These are phyloP conservation scores for Pogoniulus pusillus DNA, from an alignment of 2,797 vertebrate species.

Conservation along the genomic window DNA sequence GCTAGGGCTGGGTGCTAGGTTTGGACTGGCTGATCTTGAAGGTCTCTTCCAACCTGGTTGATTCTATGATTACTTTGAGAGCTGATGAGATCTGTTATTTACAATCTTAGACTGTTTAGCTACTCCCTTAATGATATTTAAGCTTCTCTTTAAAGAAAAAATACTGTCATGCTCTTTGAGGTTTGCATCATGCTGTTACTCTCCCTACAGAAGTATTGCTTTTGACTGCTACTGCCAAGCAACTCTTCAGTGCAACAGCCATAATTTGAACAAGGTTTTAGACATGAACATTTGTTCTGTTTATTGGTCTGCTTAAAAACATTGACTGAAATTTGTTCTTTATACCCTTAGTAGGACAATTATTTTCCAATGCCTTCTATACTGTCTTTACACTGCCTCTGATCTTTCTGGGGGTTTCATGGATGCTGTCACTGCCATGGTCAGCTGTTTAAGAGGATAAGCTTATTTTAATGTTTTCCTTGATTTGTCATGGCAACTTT, in stretches of 20 bases:
- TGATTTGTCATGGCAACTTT: background rate
- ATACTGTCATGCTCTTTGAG: background rate
- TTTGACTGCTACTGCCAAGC: background rate
- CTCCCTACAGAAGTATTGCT: background rate
- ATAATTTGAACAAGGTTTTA: background rate
- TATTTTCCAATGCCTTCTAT: background rate
- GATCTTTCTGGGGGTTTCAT: background rate
- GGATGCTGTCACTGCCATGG: background rate
- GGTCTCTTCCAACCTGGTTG: too few relatives aligned
- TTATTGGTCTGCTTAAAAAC: background rate
- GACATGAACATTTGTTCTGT: background rate
- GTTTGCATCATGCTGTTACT: background rate
- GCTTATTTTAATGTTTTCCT: background rate
- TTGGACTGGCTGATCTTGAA: too few relatives aligned
- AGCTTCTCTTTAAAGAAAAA: background rate
- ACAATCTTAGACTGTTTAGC: background rate
- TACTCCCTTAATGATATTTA: background rate
- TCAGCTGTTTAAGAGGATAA: slow-evolving; percentile 1
- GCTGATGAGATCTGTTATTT: background rate
- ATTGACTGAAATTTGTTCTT: background rate
- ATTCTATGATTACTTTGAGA: background rate
- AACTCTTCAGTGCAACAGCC: background rate
- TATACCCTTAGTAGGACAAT: background rate
- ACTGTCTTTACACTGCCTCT: background rate
- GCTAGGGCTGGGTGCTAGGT: too few relatives aligned